Evolutionary conservation across 2,113 vertebrate species (phyloP).

Genomic region (Macaca mulatta): DNA sequence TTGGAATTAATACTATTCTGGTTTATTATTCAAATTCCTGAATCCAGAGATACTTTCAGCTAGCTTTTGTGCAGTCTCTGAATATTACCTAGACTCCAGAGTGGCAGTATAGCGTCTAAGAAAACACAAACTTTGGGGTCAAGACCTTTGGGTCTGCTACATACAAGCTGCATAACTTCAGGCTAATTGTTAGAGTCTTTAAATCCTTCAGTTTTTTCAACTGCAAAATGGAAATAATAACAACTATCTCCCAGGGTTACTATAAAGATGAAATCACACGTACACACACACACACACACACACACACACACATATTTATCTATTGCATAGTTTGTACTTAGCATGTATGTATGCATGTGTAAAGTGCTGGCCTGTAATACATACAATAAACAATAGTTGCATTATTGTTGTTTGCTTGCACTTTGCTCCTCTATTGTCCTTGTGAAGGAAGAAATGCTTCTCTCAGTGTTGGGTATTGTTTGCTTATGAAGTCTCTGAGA

Average conservation of each 20-base stretch:
- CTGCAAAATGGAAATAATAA: not conserved
- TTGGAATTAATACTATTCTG: constrained; percentile 38
- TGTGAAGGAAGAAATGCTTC: not conserved
- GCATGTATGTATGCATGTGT: not conserved
- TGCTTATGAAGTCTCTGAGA: not conserved
- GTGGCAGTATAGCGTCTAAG: not conserved
- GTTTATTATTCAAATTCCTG: constrained; percentile 40
- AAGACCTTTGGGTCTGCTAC: not conserved
- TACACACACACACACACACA: not conserved
- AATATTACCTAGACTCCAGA: not conserved
- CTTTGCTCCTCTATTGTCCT: not conserved
- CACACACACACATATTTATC: too few species aligned
- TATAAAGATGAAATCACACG: not conserved
- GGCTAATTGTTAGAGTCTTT: not conserved
- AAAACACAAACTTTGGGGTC: not conserved
- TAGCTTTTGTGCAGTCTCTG: not conserved
- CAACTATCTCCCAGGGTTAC: not conserved
- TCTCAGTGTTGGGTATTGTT: not conserved
- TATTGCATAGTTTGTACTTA: not conserved
- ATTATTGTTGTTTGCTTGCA: not conserved
- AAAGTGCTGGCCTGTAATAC: not conserved
- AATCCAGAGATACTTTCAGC: not conserved
- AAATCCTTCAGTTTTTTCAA: not conserved
- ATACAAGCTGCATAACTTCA: not conserved
- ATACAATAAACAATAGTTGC: not conserved